A percentile compares a stretch with the other conserved stretches of the same genome.
These are phyloP conservation scores for Pipa parva DNA, from an alignment of 2,113 vertebrate genomes.

Conservation along the genomic window DNA sequence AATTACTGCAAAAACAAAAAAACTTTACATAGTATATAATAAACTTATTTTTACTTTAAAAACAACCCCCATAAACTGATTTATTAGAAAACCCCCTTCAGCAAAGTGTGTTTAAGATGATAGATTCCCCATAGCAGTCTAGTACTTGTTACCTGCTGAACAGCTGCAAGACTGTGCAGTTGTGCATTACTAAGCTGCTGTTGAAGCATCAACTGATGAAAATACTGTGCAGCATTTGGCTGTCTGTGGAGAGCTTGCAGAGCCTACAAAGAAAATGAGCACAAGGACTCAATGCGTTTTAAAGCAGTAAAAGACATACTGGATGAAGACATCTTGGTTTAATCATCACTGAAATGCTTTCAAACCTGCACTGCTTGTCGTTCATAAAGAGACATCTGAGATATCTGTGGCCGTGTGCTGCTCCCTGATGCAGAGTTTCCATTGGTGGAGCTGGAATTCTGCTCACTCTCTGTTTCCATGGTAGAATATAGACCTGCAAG, in stretches of 20 bases:
- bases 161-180: constrained; percentile 91
- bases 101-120: no score
- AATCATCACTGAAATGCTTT: no score
- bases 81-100: no score
- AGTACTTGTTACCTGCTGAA: constrained; percentile 93
- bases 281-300: background rate
- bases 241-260: constrained; percentile 92
- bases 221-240: constrained; percentile 95
- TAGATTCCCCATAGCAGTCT: no score
- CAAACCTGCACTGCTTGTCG: constrained; percentile 91
- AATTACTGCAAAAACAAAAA: no score
- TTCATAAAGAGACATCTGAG: constrained; percentile 93
- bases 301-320: no score
- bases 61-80: no score
- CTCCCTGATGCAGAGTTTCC: constrained; percentile 77
- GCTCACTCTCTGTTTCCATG: constrained; percentile 94
- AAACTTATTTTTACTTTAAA: no score
- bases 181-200: constrained; percentile 94
- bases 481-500: constrained; percentile 48
- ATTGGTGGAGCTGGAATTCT: constrained; percentile 78
- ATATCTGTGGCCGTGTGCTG: constrained; percentile 87
- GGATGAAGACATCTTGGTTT: no score
- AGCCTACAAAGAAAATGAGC: constrained; percentile 65
- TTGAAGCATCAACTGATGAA: constrained; percentile 96
- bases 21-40: no score